A percentile compares a stretch with the other conserved stretches of the same genome.
phyloP scores from a whole-genome alignment of 2,113 vertebrate genomes.

The Strigops habroptila region DNA sequence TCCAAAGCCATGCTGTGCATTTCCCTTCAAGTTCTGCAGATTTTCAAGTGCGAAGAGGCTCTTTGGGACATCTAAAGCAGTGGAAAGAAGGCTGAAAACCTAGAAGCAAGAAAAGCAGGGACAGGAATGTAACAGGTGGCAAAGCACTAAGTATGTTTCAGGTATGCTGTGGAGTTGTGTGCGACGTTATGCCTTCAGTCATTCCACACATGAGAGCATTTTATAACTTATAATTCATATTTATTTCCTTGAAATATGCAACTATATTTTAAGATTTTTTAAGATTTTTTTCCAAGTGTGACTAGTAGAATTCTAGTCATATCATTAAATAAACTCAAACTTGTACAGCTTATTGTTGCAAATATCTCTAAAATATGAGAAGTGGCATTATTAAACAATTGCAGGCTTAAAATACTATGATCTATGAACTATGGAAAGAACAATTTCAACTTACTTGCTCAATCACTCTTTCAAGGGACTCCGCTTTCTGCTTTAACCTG shows the following conservation, averaged over 20 bases:
- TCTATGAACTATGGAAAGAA: neutral
- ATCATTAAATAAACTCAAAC: neutral
- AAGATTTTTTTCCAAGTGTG: neutral
- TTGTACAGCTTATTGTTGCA: neutral
- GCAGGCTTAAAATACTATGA: neutral
- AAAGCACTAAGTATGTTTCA: neutral
- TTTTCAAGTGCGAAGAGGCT: neutral
- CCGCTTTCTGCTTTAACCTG: conserved; percentile 72
- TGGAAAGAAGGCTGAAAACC: neutral
- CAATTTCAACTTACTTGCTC: conserved; percentile 69
- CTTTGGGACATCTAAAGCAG: neutral
- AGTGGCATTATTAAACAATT: neutral
- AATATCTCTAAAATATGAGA: neutral
- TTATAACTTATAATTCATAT: neutral
- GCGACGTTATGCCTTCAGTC: neutral
- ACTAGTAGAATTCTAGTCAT: neutral
- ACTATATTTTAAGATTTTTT: neutral
- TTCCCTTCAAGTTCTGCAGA: neutral
- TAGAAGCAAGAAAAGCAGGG: neutral
- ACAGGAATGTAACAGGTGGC: neutral
- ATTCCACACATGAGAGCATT: neutral
- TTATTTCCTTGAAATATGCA: neutral
- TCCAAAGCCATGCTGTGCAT: neutral
- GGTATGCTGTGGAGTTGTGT: neutral
- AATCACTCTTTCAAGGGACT: conserved; percentile 70